These are phyloP conservation scores for Solenopsis invicta DNA, from an alignment of 1,140 invertebrate species.

Conservation along the genomic window DNA sequence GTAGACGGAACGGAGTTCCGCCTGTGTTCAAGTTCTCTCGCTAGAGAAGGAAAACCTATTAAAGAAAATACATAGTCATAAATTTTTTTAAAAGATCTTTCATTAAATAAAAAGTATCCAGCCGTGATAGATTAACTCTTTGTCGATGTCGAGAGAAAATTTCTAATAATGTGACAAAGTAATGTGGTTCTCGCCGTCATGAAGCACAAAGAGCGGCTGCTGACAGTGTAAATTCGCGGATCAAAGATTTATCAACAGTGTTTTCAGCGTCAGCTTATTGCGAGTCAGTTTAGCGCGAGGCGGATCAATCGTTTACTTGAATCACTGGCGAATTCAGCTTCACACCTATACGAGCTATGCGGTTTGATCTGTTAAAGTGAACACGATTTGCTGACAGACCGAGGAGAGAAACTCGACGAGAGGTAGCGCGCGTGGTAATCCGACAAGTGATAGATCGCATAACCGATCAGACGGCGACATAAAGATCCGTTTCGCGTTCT, in stretches of 20 bases:
- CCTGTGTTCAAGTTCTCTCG: not conserved
- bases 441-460: slow-evolving; percentile 32
- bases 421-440: not conserved
- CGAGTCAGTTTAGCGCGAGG: not conserved
- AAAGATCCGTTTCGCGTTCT: slow-evolving; percentile 25
- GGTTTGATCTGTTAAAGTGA: not conserved
- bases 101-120: not conserved
- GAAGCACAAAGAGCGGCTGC: not conserved
- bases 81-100: not conserved
- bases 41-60: not conserved
- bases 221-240: not conserved
- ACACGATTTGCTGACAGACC: not conserved
- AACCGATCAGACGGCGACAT: slow-evolving; percentile 29
- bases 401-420: slow-evolving; percentile 5
- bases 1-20: not conserved
- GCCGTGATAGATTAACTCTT: not conserved
- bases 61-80: not conserved
- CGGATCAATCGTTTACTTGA: slow-evolving; percentile 37
- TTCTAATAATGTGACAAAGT: not conserved
- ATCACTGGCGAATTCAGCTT: slow-evolving; percentile 27
- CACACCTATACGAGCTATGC: not conserved
- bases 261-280: not conserved
- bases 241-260: not conserved
- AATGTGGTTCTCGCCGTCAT: not conserved
- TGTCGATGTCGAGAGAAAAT: not conserved